These are phyloP conservation scores for Tricholauxania praeusta DNA, from an alignment of 2,888 invertebrate species.

Conservation along the genomic window DNA sequence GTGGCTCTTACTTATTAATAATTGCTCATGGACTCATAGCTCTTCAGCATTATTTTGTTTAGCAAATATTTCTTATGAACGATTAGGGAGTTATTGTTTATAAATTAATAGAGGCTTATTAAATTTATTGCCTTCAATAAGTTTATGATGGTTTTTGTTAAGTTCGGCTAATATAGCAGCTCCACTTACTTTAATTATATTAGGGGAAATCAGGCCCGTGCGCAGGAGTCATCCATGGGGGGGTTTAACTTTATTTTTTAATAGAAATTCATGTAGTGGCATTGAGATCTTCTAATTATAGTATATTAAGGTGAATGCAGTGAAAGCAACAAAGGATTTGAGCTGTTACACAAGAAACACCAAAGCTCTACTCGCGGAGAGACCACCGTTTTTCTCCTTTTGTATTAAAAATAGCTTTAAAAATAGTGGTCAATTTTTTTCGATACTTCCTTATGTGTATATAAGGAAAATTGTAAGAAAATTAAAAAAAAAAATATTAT, in stretches of 20 bases:
- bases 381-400: too few species aligned
- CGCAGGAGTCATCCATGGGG: too few species aligned
- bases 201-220: constrained; percentile 76
- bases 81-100: constrained; percentile 73
- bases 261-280: too few species aligned
- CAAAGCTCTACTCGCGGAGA: too few species aligned
- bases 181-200: constrained; percentile 77
- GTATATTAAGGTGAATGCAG: constrained; percentile 75
- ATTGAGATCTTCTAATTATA: too few species aligned
- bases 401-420: too few species aligned
- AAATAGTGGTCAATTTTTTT: too few species aligned
- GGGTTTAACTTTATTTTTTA: constrained; percentile 75
- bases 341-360: too few species aligned
- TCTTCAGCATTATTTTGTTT: constrained; percentile 77
- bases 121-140: constrained; percentile 72
- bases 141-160: constrained; percentile 77
- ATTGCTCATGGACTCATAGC: constrained; percentile 76
- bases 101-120: constrained; percentile 75
- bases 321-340: too few species aligned
- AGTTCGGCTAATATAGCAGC: constrained; percentile 75
- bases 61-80: constrained; percentile 75
- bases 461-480: too few species aligned
- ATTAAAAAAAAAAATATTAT: too few species aligned
- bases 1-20: constrained; percentile 72
- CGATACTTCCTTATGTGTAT: too few species aligned